Evolutionary conservation across 1,140 invertebrate genomes (phyloP).

Genomic region (Antheraea mylitta): DNA sequence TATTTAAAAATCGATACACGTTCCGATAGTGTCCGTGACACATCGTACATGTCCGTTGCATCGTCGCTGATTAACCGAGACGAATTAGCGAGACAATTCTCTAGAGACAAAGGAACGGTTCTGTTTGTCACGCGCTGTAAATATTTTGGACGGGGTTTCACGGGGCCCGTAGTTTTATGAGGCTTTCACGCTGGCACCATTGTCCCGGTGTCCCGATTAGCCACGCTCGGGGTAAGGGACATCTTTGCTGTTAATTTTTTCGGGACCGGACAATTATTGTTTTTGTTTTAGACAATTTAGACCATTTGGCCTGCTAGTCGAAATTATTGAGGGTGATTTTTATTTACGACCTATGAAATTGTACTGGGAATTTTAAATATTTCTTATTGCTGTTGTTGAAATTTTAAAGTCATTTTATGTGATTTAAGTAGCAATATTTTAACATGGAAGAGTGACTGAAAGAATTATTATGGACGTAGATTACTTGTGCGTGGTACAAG

Average conservation of each 20-base stretch:
- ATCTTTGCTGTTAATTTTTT: conserved; percentile 20
- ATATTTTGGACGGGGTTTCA: conserved; percentile 72
- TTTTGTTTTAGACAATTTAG: conserved; percentile 28
- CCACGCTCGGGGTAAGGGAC: conserved; percentile 39
- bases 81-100: conserved; percentile 63
- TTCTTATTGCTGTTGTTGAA: background rate
- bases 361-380: background rate
- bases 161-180: conserved; percentile 62
- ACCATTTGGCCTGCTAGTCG: conserved; percentile 31
- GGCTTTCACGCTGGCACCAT: conserved; percentile 61
- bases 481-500: too few species aligned
- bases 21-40: conserved; percentile 26
- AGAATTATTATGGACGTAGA: too few species aligned
- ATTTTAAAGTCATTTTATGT: too few species aligned
- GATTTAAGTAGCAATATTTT: too few species aligned
- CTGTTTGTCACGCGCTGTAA: conserved; percentile 72
- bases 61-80: conserved; percentile 47
- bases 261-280: background rate
- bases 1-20: conserved; percentile 30
- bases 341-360: conserved; percentile 3
- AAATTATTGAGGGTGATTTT: conserved; percentile 20
- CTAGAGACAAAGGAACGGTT: conserved; percentile 52
- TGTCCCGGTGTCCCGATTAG: conserved; percentile 58
- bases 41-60: conserved; percentile 37
- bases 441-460: too few species aligned